phyloP scores from a whole-genome alignment of 1,140 invertebrate species.

The Platyura marginata region DNA sequence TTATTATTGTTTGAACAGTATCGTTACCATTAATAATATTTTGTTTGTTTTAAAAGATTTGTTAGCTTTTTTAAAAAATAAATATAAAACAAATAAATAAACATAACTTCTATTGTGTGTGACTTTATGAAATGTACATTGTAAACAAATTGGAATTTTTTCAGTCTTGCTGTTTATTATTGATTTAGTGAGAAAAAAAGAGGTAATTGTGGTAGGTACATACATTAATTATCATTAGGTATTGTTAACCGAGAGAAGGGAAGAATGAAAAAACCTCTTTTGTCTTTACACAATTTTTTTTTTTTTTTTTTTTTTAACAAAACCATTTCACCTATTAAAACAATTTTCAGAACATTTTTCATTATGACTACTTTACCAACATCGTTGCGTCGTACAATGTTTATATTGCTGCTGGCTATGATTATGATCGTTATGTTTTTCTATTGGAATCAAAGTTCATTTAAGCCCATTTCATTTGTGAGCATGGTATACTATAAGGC shows the following conservation, averaged over 20 bases:
- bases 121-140: too few species aligned
- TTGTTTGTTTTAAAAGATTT: too few species aligned
- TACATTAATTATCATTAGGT: too few species aligned
- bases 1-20: too few species aligned
- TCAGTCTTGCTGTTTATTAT: neutral
- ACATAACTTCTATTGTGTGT: too few species aligned
- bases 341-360: neutral
- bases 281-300: too few species aligned
- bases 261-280: neutral
- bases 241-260: neutral
- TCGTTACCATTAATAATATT: too few species aligned
- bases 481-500: constrained; percentile 6
- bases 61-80: too few species aligned
- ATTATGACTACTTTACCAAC: constrained; percentile 22
- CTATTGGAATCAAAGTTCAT: constrained; percentile 20
- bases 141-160: too few species aligned
- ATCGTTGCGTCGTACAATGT: constrained; percentile 16
- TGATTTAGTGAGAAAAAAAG: neutral
- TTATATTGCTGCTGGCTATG: constrained; percentile 16
- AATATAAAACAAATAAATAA: too few species aligned
- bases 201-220: too few species aligned
- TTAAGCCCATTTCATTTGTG: constrained; percentile 15
- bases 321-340: neutral
- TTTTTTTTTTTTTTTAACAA: neutral
- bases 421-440: constrained; percentile 20